Evolutionary conservation across 2,797 vertebrate species (phyloP).

Genomic region (Loris lydekkerianus): DNA sequence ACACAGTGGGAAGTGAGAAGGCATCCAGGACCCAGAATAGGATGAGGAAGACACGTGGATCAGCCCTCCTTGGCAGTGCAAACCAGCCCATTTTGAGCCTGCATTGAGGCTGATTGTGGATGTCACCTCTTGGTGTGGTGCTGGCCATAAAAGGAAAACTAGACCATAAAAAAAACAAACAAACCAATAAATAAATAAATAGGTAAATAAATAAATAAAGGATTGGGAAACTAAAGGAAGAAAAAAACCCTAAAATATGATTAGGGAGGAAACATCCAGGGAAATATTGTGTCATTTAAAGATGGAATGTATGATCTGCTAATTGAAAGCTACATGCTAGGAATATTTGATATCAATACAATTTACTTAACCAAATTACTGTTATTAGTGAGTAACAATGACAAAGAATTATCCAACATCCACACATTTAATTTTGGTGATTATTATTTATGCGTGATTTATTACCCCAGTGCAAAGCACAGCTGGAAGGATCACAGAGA

Average conservation of each 20-base stretch:
- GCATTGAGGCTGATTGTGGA: not conserved
- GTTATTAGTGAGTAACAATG: constrained; percentile 77
- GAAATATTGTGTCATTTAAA: constrained; percentile 67
- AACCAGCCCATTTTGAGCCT: accelerated
- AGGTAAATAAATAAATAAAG: not conserved
- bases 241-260: constrained; percentile 3
- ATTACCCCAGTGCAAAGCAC: constrained; percentile 77
- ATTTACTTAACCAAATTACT: constrained; percentile 81
- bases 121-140: not conserved
- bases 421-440: constrained; percentile 81
- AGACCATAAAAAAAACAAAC: not conserved
- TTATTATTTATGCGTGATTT: constrained; percentile 85
- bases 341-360: constrained; percentile 74
- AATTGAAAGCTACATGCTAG: constrained; percentile 69
- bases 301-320: constrained; percentile 62
- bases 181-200: not conserved
- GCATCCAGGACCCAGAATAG: accelerated
- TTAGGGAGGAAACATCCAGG: constrained; percentile 2
- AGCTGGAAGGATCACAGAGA: constrained; percentile 80
- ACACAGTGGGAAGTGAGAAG: not conserved
- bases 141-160: not conserved
- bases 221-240: not conserved
- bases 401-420: constrained; percentile 74
- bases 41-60: not conserved
- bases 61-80: accelerated